Evolutionary conservation across 2,888 invertebrate genomes (phyloP), one percentile per base, ranked within the genome.

Genomic region (Mythimna lalbum): DNA sequence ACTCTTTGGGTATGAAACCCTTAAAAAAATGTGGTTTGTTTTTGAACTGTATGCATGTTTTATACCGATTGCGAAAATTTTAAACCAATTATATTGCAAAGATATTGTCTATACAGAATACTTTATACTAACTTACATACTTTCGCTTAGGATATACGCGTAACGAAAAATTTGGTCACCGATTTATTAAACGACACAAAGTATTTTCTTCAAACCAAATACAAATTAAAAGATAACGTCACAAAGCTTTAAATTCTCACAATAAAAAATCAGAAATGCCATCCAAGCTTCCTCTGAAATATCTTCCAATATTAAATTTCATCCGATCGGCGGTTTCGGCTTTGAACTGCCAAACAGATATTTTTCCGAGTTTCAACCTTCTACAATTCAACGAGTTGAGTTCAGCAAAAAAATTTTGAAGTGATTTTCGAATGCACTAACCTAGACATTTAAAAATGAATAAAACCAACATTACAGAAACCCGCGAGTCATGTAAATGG

Each of bases 391-490:
- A 1, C 4, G 19, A 63, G 49, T 17, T 4, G 14, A 31, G 39
- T 39, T 31, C n/a, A 2, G 14, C 14, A 19, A 36, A 47, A n/a
- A 19, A 31, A 33, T 10, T 10, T 9, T 2, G 0, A 36, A 21
- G 12, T 23, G 5, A 4, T 0, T n/a, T 12, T 49, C 43, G 36
- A 74, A 67, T 73, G 72, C 59, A 63, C 23, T 53, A 4, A 7
- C 36, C n/a, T 53, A 27, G 19, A 49, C 43, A 55, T 39, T 70
- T 69, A 52, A 56, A 70, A 70, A 52, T 72, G 27, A 73, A 73
- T 65, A 71, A 68, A 70, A 63, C 39, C 43, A 56, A 65, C 68
- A 81, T 80, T 80, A 78, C 33, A 59, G 2, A 33, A 59, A 73
- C n/a, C 60, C 56, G 21, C 69, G 12, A 76, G 62, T 73, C 83